phyloP scores from a whole-genome alignment of 2,797 vertebrate genomes.

The Acrossocheilus fasciatus region DNA sequence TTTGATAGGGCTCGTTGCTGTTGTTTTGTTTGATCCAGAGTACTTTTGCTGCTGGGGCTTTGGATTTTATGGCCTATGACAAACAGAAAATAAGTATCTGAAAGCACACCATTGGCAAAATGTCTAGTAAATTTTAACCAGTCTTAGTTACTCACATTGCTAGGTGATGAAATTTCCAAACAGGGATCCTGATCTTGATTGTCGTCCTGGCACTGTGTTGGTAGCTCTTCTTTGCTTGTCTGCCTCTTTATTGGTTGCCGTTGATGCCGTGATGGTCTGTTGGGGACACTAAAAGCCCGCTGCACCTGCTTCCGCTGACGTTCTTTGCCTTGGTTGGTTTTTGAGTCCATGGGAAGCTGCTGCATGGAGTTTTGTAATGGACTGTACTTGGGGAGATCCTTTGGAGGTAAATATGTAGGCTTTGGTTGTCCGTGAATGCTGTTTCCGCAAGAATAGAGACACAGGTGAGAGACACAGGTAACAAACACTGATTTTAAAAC shows the following conservation, averaged over 20 bases:
- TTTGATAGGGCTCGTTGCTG: constrained; percentile 68
- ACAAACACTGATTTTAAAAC: background rate
- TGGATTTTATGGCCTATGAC: constrained; percentile 65
- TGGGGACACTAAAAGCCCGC: constrained; percentile 89
- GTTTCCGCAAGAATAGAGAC: constrained; percentile 7
- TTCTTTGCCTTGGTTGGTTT: constrained; percentile 57
- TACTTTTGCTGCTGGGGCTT: constrained; percentile 71
- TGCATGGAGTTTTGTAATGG: constrained; percentile 83
- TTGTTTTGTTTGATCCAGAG: constrained; percentile 76
- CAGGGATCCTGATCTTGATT: constrained; percentile 13
- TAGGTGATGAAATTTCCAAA: constrained; percentile 61
- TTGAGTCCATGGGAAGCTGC: constrained; percentile 72
- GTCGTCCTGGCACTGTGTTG: constrained; percentile 45
- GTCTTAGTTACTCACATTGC: constrained; percentile 67
- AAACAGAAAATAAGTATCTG: background rate
- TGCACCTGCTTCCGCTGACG: constrained; percentile 76
- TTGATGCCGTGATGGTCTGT: constrained; percentile 68
- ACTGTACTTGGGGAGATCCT: constrained; percentile 83
- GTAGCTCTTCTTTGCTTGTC: constrained; percentile 72
- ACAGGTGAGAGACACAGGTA: no score
- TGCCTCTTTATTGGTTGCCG: constrained; percentile 71
- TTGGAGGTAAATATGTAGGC: constrained; percentile 84
- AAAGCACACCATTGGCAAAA: background rate
- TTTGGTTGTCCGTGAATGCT: constrained; percentile 73
- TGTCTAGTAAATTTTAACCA: background rate